These are phyloP conservation scores for Lagenorhynchus albirostris DNA, from an alignment of 2,113 vertebrate species.

Conservation along the genomic window DNA sequence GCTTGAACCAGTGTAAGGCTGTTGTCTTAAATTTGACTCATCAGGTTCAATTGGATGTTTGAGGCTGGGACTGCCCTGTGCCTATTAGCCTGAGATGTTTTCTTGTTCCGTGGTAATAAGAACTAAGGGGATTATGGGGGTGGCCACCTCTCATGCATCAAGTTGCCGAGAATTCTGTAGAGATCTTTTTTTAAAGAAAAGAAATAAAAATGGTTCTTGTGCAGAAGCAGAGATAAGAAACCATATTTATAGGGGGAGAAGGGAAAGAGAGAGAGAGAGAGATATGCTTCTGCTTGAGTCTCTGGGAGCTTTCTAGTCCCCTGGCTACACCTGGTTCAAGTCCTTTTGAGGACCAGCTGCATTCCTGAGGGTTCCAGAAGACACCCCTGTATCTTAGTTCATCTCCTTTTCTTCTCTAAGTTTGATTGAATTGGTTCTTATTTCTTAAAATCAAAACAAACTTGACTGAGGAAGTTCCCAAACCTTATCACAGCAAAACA, in stretches of 20 bases:
- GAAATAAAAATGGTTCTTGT: not conserved
- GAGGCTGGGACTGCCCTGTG: not conserved
- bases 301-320: not conserved
- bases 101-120: not conserved
- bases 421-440: not conserved
- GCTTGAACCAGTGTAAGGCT: not conserved
- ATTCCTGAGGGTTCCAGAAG: not conserved
- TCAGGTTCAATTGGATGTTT: not conserved
- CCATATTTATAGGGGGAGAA: not conserved
- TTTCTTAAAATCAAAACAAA: conserved; percentile 41
- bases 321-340: not conserved
- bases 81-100: not conserved
- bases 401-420: not conserved
- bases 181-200: not conserved
- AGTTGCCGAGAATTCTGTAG: not conserved
- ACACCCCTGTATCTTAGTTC: not conserved
- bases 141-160: not conserved
- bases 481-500: not conserved
- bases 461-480: conserved; percentile 28
- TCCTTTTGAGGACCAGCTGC: not conserved
- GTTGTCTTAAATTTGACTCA: not conserved
- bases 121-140: not conserved
- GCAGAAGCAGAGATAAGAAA: not conserved
- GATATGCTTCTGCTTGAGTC: not conserved
- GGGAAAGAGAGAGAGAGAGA: not conserved